phyloP scores from a whole-genome alignment of 2,797 vertebrate species.

The Anguilla megastoma region DNA sequence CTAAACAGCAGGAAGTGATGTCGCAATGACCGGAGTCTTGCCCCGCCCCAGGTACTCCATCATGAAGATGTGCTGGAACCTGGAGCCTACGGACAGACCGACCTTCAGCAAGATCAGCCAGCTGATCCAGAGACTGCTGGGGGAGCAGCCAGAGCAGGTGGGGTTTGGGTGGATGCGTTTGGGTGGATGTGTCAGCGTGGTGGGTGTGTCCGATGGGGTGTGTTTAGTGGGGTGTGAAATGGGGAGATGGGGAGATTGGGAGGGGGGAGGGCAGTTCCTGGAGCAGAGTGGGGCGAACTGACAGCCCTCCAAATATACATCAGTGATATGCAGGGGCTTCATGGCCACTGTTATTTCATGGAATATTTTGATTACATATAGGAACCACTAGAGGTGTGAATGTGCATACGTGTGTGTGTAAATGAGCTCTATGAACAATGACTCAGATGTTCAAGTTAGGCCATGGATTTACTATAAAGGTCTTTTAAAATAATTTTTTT shows the following conservation, averaged over 20 bases:
- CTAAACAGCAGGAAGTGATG: background rate
- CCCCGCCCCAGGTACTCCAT: conserved; percentile 79
- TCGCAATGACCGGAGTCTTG: conserved; percentile 18
- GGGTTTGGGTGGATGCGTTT: conserved; percentile 53
- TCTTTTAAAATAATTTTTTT: too few relatives aligned
- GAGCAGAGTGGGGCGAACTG: background rate
- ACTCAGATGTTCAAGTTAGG: background rate
- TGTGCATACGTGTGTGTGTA: background rate
- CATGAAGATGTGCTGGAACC: conserved; percentile 94
- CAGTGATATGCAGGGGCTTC: background rate
- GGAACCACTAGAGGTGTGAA: background rate
- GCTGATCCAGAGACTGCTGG: conserved; percentile 82
- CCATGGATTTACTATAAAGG: too few relatives aligned
- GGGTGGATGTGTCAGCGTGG: background rate
- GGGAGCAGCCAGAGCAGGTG: conserved; percentile 69
- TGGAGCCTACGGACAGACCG: conserved; percentile 86
- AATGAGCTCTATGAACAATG: background rate
- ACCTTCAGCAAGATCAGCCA: conserved; percentile 85
- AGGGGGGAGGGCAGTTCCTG: background rate
- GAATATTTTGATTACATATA: background rate
- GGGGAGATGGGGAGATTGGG: background rate
- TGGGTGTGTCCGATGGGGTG: background rate
- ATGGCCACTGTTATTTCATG: background rate
- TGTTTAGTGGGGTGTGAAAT: background rate
- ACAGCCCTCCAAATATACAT: background rate